Evolutionary conservation across 2,797 vertebrate genomes (phyloP).

Genomic region (Channa striata): DNA sequence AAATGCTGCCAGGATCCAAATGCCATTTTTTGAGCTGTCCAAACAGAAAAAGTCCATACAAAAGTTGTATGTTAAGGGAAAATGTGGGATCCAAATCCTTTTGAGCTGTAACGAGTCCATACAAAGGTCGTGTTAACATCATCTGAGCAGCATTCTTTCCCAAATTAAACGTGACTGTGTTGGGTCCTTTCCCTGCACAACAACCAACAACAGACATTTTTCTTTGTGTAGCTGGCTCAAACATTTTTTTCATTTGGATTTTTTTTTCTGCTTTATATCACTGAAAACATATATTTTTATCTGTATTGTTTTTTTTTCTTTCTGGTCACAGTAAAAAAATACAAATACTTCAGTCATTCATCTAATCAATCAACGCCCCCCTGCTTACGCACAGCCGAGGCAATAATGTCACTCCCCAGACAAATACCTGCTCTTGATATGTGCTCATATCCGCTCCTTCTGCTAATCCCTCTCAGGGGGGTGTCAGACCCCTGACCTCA

Average conservation of each 20-base stretch:
- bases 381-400: slow-evolving; percentile 11
- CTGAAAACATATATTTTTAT: no score
- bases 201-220: neutral
- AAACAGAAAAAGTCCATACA: slow-evolving; percentile 5
- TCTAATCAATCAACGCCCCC: slow-evolving; percentile 25
- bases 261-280: no score
- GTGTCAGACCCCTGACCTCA: slow-evolving; percentile 52
- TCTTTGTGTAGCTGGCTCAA: neutral
- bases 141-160: slow-evolving; percentile 3
- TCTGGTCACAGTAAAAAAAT: no score
- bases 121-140: neutral
- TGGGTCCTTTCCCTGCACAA: neutral
- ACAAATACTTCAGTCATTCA: neutral
- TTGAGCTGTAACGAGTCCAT: neutral
- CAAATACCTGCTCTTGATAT: slow-evolving; percentile 35
- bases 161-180: neutral
- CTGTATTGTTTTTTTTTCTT: no score
- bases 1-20: no score
- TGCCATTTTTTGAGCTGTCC: no score
- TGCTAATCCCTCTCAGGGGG: slow-evolving; percentile 40
- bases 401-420: slow-evolving; percentile 38
- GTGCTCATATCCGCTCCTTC: slow-evolving; percentile 52
- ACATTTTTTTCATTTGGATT: no score
- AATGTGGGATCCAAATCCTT: neutral
- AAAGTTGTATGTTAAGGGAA: neutral